Percentiles rank a stretch among this genome's conserved stretches.
Evolutionary conservation across 23 tunicate species (phyloP).

Genomic region (Styela clava): DNA sequence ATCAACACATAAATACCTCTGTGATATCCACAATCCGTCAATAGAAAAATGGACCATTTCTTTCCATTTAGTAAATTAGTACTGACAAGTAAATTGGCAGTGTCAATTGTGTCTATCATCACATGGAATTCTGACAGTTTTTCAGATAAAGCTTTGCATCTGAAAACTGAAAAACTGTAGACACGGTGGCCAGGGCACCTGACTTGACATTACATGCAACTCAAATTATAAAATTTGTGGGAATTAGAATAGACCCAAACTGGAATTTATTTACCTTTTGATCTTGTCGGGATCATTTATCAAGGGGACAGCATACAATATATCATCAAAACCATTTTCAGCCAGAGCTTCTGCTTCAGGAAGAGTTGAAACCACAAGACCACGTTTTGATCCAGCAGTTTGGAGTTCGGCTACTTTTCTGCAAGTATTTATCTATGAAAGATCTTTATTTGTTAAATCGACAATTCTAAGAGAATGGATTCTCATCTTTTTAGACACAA

Average conservation of each 20-base stretch:
- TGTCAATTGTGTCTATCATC: constrained; percentile 34
- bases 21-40: constrained; percentile 39
- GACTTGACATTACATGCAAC: no score
- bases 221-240: no score
- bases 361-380: constrained; percentile 76
- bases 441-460: no score
- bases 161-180: neutral
- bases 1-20: no score
- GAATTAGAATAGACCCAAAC: no score
- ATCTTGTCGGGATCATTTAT: constrained; percentile 24
- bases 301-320: constrained; percentile 60
- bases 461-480: no score
- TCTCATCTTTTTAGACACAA: no score
- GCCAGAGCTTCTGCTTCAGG: constrained; percentile 51
- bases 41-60: constrained; percentile 56
- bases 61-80: constrained; percentile 19
- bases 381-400: constrained; percentile 51
- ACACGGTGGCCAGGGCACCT: no score
- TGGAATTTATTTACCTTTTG: no score
- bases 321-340: constrained; percentile 65
- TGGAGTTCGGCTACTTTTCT: constrained; percentile 66
- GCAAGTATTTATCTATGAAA: no score
- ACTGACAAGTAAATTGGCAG: constrained; percentile 17
- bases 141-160: constrained; percentile 39
- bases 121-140: constrained; percentile 50